Base-by-base conservation (phyloP, 2,113 vertebrate species). In the Dryoscopus gambensis region DNA sequence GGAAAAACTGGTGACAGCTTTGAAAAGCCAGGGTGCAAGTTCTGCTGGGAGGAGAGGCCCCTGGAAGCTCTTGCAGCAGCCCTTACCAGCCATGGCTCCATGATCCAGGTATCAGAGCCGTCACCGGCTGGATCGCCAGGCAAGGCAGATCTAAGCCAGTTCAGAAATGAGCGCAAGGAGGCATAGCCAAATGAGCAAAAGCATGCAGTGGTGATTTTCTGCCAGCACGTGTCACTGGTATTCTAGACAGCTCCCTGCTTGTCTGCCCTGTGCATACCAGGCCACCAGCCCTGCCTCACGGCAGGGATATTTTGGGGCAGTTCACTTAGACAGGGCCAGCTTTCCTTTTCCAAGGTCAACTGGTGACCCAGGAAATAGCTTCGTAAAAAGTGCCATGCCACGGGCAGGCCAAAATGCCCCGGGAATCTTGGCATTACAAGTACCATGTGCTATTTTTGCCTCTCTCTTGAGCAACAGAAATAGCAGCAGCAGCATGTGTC, bases 191-290 rank as follows among this genome's bases (percentile, higher is more conserved):
- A 90, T 80, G 52, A 93, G 52, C 77, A 78, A 67, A 84, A 91
- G 73, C 86, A 60, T 89, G 94, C 89, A 94, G 73, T 94, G 89
- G 84, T 92, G 77, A 63, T 92, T 89, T 97, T 95, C 94, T 97
- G 95, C 93, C 96, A 95, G 96, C 93, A 95, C 73, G 31, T 96
- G 94, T 95, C 96, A 97, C 94, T 95, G 91, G 89, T 87, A 95
- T 95, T 86, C 89, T 81, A 92, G 91, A 84, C 94, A 93, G 95
- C 86, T 95, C 91, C 56, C 86, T 63, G 56, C 80, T 89, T 95
- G 33, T 37, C 52, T 89, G 73, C 64, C 59, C 77, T 91, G 28
- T 64, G 56, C 56, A 37, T 90, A 84, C 44, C 68, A 91, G 69
- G 76, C 67, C 91, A 93, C 86, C 84, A 87, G 84, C 80, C 91